Evolutionary conservation across 30 jellyfish, hydroid and myxozoan genomes (phyloP).

Genomic region (Turritopsis dohrnii): DNA sequence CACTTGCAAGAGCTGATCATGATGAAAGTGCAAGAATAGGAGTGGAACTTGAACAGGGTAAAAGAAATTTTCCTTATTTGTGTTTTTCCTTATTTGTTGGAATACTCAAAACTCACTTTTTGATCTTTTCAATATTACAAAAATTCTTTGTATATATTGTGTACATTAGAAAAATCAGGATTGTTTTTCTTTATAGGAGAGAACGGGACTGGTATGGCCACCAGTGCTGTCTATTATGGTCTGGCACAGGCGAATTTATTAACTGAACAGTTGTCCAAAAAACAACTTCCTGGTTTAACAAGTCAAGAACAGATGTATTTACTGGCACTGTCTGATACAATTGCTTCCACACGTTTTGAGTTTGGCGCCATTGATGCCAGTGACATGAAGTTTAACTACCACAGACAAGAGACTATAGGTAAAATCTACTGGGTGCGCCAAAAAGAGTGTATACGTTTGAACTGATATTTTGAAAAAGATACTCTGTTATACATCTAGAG

Average conservation of each 20-base stretch:
- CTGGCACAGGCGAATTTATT: constrained; percentile 82
- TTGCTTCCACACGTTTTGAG: constrained; percentile 88
- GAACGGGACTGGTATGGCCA: constrained; percentile 71
- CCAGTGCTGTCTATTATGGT: constrained; percentile 82
- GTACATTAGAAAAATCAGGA: not conserved
- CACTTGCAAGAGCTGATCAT: constrained; percentile 67
- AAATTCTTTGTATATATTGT: not conserved
- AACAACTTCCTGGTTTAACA: constrained; percentile 81
- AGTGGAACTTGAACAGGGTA: constrained; percentile 32
- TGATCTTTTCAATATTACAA: not conserved
- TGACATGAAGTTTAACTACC: constrained; percentile 32
- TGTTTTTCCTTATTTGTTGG: no score
- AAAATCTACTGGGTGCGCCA: no score
- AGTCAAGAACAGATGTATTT: constrained; percentile 89
- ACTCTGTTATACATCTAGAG: no score
- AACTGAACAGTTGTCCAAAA: constrained; percentile 63
- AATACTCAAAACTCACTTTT: not conserved
- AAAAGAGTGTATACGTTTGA: no score
- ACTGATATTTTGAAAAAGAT: no score
- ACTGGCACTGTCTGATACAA: constrained; percentile 90
- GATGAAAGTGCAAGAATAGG: constrained; percentile 70
- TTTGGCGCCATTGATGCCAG: constrained; percentile 58
- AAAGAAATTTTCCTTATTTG: not conserved
- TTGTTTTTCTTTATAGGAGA: not conserved
- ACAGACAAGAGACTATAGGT: not conserved